Percentiles rank a stretch among this genome's conserved stretches.
These are phyloP conservation scores for Andrena cerasifolii DNA, from an alignment of 1,140 invertebrate species.

Conservation along the genomic window DNA sequence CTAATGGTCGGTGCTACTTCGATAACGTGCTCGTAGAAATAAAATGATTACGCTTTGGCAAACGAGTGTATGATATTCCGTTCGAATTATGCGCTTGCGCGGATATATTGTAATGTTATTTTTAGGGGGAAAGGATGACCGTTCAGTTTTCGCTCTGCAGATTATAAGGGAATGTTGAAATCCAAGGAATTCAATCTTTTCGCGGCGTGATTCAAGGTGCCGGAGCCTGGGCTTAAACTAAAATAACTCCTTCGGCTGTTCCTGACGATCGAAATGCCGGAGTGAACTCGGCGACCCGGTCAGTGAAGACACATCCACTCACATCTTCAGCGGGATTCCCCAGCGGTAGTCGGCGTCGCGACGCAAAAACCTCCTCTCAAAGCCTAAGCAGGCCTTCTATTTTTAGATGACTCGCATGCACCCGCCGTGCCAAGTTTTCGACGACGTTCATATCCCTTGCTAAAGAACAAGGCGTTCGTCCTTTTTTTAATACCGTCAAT, in stretches of 20 bases:
- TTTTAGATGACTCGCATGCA: slow-evolving; percentile 55
- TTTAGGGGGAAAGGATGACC: too few species aligned
- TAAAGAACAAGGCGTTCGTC: slow-evolving; percentile 5
- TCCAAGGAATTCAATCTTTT: too few species aligned
- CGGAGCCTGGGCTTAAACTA: too few species aligned
- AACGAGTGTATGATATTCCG: too few species aligned
- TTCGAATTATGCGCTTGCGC: too few species aligned
- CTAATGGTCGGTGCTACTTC: neutral
- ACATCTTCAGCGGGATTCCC: slow-evolving; percentile 53
- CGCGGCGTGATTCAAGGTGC: too few species aligned
- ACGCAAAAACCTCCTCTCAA: slow-evolving; percentile 66
- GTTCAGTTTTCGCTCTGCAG: too few species aligned
- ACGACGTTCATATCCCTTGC: slow-evolving; percentile 20
- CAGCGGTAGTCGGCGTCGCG: slow-evolving; percentile 36
- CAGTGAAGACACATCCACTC: slow-evolving; percentile 9
- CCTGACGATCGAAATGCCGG: slow-evolving; percentile 1
- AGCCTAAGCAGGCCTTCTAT: slow-evolving; percentile 57
- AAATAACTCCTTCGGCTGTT: neutral
- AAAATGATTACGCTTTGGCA: too few species aligned
- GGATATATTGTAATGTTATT: too few species aligned
- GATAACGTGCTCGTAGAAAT: neutral
- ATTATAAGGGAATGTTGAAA: too few species aligned
- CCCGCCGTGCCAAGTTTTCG: slow-evolving; percentile 51
- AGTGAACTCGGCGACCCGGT: neutral
- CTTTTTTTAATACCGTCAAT: neutral